Evolutionary conservation across 64 coral and sea anemone genomes (phyloP).

Genomic region (Anthopleura sola): DNA sequence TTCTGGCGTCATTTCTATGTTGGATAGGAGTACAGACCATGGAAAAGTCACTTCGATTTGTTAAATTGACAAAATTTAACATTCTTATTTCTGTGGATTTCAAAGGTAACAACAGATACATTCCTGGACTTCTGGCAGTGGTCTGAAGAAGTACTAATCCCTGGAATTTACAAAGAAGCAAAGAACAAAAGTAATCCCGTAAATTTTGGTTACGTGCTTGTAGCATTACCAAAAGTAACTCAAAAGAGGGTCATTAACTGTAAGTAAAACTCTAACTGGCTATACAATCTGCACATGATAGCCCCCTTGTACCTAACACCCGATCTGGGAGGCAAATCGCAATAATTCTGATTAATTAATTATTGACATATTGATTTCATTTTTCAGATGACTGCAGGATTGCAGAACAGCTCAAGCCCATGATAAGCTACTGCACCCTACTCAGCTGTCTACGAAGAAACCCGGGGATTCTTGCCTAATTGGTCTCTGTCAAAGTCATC

Average conservation of each 20-base stretch:
- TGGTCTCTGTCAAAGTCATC: constrained; percentile 2
- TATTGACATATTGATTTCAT: background rate
- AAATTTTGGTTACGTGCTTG: background rate
- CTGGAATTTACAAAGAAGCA: constrained; percentile 13
- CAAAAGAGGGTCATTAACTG: constrained; percentile 33
- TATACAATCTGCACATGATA: too few species aligned
- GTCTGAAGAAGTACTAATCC: constrained; percentile 5
- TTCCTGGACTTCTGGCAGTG: constrained; percentile 30
- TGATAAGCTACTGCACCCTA: constrained; percentile 30
- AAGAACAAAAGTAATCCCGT: background rate
- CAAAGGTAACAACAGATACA: background rate
- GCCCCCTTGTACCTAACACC: too few species aligned
- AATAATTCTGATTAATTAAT: too few species aligned
- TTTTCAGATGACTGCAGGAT: constrained; percentile 25
- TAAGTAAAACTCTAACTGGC: background rate
- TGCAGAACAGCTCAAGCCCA: background rate
- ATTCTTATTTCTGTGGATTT: too few species aligned
- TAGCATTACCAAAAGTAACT: constrained; percentile 2
- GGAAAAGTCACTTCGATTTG: too few species aligned
- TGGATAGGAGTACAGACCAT: too few species aligned
- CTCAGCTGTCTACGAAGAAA: constrained; percentile 17
- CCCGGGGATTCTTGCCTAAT: background rate
- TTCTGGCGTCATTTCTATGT: too few species aligned
- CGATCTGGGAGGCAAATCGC: too few species aligned
- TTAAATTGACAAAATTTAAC: too few species aligned